These are phyloP conservation scores for Phylloscopus trochiloides DNA, from an alignment of 2,113 vertebrate genomes.

Conservation along the genomic window DNA sequence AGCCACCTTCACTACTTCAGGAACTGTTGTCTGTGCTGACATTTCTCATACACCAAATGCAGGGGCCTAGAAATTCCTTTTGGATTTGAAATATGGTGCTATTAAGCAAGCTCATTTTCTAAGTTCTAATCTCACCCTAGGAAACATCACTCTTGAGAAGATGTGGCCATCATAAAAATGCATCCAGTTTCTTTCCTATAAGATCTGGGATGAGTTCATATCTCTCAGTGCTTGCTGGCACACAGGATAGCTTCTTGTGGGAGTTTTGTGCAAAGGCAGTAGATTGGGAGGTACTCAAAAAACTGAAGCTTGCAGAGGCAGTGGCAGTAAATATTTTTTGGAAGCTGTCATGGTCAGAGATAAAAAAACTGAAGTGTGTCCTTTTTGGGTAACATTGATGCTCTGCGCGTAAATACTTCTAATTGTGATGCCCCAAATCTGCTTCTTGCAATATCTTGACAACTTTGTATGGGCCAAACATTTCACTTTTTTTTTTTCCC, in stretches of 20 bases:
- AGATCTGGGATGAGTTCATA: not conserved
- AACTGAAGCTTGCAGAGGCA: not conserved
- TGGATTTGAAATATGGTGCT: not conserved
- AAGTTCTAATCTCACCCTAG: not conserved
- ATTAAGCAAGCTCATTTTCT: not conserved
- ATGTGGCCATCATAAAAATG: not conserved
- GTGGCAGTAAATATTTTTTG: not conserved
- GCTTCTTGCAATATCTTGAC: not conserved
- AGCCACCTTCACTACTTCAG: not conserved
- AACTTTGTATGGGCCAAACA: not conserved
- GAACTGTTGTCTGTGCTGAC: not conserved
- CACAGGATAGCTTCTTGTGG: not conserved
- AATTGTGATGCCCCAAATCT: not conserved
- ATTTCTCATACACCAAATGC: constrained; percentile 34
- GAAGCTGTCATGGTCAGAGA: not conserved
- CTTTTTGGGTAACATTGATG: not conserved
- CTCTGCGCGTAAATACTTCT: not conserved
- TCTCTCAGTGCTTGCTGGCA: not conserved
- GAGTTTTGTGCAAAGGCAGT: not conserved
- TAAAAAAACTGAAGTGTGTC: not conserved
- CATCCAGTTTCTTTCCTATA: not conserved
- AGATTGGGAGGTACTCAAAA: not conserved
- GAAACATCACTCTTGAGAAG: not conserved
- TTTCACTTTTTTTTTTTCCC: not conserved
- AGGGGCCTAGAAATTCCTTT: not conserved